phyloP scores from a whole-genome alignment of 2,797 vertebrate species.

The Ficedula albicollis region DNA sequence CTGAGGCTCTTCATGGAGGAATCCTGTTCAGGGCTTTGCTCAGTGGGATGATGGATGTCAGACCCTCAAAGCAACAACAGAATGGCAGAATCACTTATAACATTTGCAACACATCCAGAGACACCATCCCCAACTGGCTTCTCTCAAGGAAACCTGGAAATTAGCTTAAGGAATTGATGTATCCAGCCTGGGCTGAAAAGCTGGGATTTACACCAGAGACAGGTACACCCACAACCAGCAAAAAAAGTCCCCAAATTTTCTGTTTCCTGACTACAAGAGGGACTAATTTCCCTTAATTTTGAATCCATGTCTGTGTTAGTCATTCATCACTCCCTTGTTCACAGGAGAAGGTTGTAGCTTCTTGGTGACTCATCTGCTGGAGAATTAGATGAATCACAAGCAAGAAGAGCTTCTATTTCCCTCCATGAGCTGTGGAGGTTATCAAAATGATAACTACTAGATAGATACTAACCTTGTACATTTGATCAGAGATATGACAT shows the following conservation, averaged over 20 bases:
- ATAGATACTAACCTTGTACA: not conserved
- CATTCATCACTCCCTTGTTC: not conserved
- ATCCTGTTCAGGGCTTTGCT: not conserved
- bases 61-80: not conserved
- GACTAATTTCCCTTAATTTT: slow-evolving; percentile 8
- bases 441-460: not conserved
- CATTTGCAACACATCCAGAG: not conserved
- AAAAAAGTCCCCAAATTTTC: not conserved
- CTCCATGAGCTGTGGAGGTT: not conserved
- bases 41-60: not conserved
- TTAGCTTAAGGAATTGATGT: not conserved
- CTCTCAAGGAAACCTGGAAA: not conserved
- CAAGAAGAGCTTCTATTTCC: not conserved
- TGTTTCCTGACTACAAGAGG: not conserved
- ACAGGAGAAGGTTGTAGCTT: slow-evolving; percentile 1
- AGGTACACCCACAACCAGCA: not conserved
- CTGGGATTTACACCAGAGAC: not conserved
- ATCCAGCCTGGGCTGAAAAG: not conserved
- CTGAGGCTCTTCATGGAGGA: not conserved
- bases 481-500: not conserved
- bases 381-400: not conserved
- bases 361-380: not conserved
- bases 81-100: not conserved
- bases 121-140: not conserved
- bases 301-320: not conserved